Evolutionary conservation across 2,113 vertebrate genomes (phyloP), one percentile per base, ranked within the genome.

Genomic region (Dipodomys stephensi): DNA sequence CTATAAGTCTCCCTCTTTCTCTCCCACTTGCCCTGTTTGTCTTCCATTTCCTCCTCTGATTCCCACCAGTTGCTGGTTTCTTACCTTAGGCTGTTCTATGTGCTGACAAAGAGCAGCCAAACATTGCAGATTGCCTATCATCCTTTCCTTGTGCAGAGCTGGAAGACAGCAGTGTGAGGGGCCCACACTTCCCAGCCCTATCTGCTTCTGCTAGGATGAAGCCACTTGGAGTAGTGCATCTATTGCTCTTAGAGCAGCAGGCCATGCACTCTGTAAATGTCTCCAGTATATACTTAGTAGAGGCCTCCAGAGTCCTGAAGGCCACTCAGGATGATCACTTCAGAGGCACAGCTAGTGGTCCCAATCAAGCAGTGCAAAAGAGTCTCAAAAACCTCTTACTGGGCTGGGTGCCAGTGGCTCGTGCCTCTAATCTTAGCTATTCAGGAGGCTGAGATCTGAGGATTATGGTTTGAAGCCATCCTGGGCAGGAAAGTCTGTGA

Each of bases 21-120:
- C 39, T 39, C 39, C 39, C 39, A 39, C 39, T 3, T 39, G 39
- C 39, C 39, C 35, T 39, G 39, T 39, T n/a, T 65, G 15, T 15
- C 62, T 94, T 86, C 30, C 72, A 72, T 69, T 90, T 95, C 71
- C 30, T 82, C 67, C 69, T 67, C 65, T 0, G 4, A 83, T 87
- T 80, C 79, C 91, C 71, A 84, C 4, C 30, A 83, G 72, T 68
- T 49, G 28, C 9, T 25, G 32, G 44, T 84, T 89, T 57, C 32
- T 68, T 60, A 1, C 71, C n/a, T 74, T 68, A 73, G 35, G 35
- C 19, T 23, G 4, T 8, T n/a, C 23, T 86, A 44, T 9, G 0
- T 35, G 80, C 22, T 7, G 18, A 74, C 44, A 4, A 7, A 18
- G 84, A 28, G 49, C 1, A 0, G 30, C n/a, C 13, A 12, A 15